Base-by-base conservation (phyloP, 2,888 invertebrate genomes). In the Agrochola macilenta region DNA sequence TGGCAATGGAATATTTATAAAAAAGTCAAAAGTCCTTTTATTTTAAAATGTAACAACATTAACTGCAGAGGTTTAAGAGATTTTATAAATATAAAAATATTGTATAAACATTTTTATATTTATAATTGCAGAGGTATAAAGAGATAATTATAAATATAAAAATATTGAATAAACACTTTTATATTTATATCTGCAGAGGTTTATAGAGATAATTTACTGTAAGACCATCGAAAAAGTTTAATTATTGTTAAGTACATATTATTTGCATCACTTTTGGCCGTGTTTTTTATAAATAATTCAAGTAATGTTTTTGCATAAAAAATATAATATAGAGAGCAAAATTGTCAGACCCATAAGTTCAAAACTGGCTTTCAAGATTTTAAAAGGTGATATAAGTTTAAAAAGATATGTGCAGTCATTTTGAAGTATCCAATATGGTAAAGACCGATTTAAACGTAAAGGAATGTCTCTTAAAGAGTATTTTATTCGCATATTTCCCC, bases 391-490 rank as follows among this genome's bases (percentile, higher is more conserved):
- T 79, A 76, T 74, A 78, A 26, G 75, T 85, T 84, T 79, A 78
- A 71, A 82, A 86, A 87, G 87, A 85, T 86, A 86, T 85, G 86
- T 78, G 87, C 86, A 89, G 89, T 90, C 82, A 85, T 88, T 86
- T 81, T 68, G 79, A 83, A 81, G 78, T 82, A 82, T 79, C 76
- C 80, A 83, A 82, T 75, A 76, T n/a, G 57, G 78, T 77, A 52
- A 81, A 84, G 14, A 70, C 54, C 49, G 58, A 73, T 74, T 86
- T 66, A 87, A 88, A 86, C 73, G 85, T 87, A 89, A 86, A 85
- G 89, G 88, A 92, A 92, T 91, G 89, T 85, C 87, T 90, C 89
- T 91, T 87, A 85, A 69, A 92, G 89, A 92, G 87, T 91, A 91
- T 89, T 80, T 81, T 75, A 69, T 69, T 77, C 65, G 64, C 79